Evolutionary conservation across 2,113 vertebrate genomes (phyloP).

Genomic region (Ptyas mucosa): DNA sequence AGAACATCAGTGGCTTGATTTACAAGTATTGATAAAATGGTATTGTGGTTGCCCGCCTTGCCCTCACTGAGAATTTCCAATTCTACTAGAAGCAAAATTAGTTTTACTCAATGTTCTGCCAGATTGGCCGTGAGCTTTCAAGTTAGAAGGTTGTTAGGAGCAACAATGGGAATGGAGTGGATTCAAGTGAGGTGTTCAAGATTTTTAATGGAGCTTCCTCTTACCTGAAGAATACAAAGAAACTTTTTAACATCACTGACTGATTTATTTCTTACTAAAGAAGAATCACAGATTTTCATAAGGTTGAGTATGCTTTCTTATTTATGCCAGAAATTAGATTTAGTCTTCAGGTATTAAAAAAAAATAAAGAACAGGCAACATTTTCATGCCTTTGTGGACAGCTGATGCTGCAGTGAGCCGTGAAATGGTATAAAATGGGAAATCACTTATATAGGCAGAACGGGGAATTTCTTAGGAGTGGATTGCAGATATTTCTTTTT

Average conservation of each 20-base stretch:
- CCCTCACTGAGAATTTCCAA: not conserved
- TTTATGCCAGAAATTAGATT: not conserved
- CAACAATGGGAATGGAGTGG: not conserved
- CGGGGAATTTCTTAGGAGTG: not conserved
- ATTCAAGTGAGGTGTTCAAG: not conserved
- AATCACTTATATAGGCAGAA: not conserved
- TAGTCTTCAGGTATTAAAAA: not conserved
- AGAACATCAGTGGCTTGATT: not conserved
- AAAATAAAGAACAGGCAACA: not conserved
- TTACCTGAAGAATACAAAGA: not conserved
- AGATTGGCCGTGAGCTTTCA: not conserved
- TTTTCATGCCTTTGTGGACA: not conserved
- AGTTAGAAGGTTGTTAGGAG: not conserved
- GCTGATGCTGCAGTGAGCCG: not conserved
- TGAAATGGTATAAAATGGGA: not conserved
- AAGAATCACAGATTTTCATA: not conserved
- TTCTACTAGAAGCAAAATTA: not conserved
- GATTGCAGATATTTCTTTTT: not conserved
- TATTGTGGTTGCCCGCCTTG: rapidly evolving
- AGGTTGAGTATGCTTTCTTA: not conserved
- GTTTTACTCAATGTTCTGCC: not conserved
- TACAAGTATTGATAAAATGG: not conserved
- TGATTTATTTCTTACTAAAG: not conserved
- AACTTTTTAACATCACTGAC: not conserved
- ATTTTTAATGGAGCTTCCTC: not conserved